These are phyloP conservation scores for Rostratula benghalensis DNA, from an alignment of 2,113 vertebrate species.

Conservation along the genomic window DNA sequence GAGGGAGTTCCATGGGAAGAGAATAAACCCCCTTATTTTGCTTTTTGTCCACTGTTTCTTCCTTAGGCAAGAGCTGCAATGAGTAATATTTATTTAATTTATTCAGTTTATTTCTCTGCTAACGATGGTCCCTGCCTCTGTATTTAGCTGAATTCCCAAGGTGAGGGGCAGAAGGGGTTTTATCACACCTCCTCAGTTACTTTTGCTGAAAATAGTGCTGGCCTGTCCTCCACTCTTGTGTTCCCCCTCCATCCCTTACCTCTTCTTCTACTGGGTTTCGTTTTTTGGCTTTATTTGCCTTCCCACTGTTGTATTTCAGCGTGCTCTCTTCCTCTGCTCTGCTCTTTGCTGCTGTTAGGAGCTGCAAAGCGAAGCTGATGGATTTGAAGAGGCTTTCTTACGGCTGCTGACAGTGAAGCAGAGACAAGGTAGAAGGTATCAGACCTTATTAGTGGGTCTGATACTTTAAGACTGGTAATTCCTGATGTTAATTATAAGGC, in stretches of 20 bases:
- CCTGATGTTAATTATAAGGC: neutral
- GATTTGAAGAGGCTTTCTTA: neutral
- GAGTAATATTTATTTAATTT: neutral
- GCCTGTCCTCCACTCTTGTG: neutral
- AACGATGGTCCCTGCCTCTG: neutral
- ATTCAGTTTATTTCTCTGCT: accelerated
- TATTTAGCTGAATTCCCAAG: neutral
- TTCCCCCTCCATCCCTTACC: neutral
- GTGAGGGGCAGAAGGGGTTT: neutral
- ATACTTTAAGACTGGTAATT: neutral
- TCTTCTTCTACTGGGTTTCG: neutral
- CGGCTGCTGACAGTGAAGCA: neutral
- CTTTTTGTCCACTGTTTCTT: neutral
- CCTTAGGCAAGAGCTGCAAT: neutral
- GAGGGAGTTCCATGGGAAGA: neutral
- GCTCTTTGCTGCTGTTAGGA: neutral
- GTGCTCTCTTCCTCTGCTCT: neutral
- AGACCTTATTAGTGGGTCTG: constrained; percentile 20
- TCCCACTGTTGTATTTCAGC: neutral
- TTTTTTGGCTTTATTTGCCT: neutral
- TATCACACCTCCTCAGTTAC: neutral
- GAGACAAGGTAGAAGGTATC: neutral
- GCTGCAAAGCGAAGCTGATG: neutral
- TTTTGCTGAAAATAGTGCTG: neutral
- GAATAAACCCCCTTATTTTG: neutral